These are phyloP conservation scores for Napeogenes inachia DNA, from an alignment of 2,888 invertebrate genomes.

Conservation along the genomic window DNA sequence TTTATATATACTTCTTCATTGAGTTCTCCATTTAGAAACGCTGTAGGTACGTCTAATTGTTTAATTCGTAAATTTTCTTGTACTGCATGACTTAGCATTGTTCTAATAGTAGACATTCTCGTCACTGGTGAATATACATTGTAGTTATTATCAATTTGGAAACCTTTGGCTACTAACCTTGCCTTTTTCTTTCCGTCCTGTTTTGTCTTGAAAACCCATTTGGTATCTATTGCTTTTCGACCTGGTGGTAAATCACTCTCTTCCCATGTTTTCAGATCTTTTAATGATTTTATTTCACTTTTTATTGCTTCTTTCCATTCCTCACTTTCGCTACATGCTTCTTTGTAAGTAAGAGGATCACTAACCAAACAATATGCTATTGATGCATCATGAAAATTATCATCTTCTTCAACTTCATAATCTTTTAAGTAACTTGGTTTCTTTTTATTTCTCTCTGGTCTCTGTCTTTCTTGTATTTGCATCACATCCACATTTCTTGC, in stretches of 20 bases:
- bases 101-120: constrained; percentile 11
- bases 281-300: background rate
- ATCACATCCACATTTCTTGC: no score
- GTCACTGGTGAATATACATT: constrained; percentile 16
- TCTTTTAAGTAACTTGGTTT: no score
- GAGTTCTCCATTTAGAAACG: no score
- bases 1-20: constrained; percentile 17
- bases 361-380: no score
- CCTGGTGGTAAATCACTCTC: background rate
- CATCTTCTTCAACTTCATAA: no score
- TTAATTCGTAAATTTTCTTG: constrained; percentile 7
- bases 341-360: background rate
- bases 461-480: no score
- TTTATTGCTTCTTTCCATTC: constrained; percentile 1
- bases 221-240: constrained; percentile 1
- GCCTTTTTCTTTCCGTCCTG: constrained; percentile 17
- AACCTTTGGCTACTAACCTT: constrained; percentile 20
- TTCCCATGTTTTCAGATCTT: background rate
- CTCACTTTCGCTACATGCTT: background rate
- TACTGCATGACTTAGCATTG: constrained; percentile 6
- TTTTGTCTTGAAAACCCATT: constrained; percentile 14
- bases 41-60: constrained; percentile 13
- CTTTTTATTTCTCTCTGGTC: no score
- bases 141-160: constrained; percentile 12
- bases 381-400: no score